Base-by-base conservation (phyloP, 2,888 invertebrate species). In the Reticulitermes lucifugus region DNA sequence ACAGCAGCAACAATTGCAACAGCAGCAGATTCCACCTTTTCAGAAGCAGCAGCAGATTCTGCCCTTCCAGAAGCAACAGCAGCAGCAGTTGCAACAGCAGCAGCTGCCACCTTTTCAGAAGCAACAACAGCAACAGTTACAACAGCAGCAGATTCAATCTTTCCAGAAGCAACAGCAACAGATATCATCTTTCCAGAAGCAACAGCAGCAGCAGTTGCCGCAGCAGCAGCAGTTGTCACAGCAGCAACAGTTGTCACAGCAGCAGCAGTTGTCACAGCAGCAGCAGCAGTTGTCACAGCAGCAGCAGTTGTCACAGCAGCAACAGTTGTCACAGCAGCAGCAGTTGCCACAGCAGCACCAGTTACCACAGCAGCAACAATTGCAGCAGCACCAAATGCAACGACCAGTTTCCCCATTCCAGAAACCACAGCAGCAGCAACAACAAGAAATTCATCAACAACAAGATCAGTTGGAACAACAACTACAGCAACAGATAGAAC, bases 1-100 rank as follows among this genome's bases (percentile, higher is more conserved):
- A 43, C 70, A 82, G n/a, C 70, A 71, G 46, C 43, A 65, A 82
- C 70, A 82, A 25, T 22, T 21, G 6, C 22, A 22, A n/a, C 70
- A 46, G 46, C 46, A 18, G 18, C 51, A 71, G 22, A 35, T 4
- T 35, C 35, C 4, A 4, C 35, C 35, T 18, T 70, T n/a, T 0
- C 7, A 6, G 35, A 35, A 35, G 35, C 35, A 35, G 35, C 35
- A 35, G 35, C 70, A 82, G 41, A 14, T 35, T 1, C 22, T n/a
- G 12, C 41, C 65, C 4, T 46, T 41, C 25, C 70, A 82, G 18
- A 25, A 43, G 14, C 43, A 25, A 51, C 70, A 65, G 7, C 70
- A 70, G 6, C 60, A 82, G 14, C 22, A 60, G 25, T 18, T n/a
- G 9, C 60, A 70, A 51, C 70, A 71, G 35, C 70, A 29, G 25